Evolutionary conservation across 2,888 invertebrate genomes (phyloP).

Genomic region (Dryocosmus kuriphilus): DNA sequence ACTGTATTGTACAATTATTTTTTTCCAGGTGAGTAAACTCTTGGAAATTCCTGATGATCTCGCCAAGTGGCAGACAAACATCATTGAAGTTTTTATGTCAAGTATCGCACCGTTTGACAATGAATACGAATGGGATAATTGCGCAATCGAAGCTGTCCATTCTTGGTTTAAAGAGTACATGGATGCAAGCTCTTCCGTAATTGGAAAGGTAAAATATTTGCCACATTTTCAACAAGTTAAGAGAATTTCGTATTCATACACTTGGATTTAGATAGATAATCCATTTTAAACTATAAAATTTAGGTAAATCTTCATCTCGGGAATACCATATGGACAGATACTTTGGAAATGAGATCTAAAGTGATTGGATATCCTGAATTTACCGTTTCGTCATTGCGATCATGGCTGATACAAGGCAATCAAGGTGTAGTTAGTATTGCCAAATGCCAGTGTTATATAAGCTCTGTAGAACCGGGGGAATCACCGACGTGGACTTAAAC

Average conservation of each 20-base stretch:
- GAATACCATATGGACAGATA: constrained; percentile 83
- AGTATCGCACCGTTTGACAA: constrained; percentile 80
- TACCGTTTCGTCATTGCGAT: constrained; percentile 80
- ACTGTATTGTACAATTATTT: neutral
- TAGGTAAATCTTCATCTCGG: constrained; percentile 81
- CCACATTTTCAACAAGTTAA: neutral
- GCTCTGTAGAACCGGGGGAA: constrained; percentile 76
- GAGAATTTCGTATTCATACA: neutral
- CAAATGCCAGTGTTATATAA: constrained; percentile 79
- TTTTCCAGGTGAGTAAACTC: constrained; percentile 67
- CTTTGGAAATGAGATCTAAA: constrained; percentile 81
- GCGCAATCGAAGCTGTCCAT: constrained; percentile 74
- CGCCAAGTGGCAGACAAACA: constrained; percentile 73
- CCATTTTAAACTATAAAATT: constrained; percentile 29
- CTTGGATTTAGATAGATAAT: constrained; percentile 64
- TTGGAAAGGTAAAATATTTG: constrained; percentile 66
- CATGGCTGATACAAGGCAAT: constrained; percentile 78
- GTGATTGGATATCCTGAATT: constrained; percentile 79
- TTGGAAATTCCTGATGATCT: constrained; percentile 77
- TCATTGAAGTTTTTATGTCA: constrained; percentile 79
- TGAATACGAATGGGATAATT: constrained; percentile 80
- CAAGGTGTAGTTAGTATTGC: constrained; percentile 77
- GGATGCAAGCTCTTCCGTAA: constrained; percentile 66
- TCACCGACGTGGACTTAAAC: constrained; percentile 51
- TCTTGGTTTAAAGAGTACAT: constrained; percentile 72